Conservation (phyloP, 1,140 invertebrate genomes). For the Drosophila kurseongensis region DNA sequence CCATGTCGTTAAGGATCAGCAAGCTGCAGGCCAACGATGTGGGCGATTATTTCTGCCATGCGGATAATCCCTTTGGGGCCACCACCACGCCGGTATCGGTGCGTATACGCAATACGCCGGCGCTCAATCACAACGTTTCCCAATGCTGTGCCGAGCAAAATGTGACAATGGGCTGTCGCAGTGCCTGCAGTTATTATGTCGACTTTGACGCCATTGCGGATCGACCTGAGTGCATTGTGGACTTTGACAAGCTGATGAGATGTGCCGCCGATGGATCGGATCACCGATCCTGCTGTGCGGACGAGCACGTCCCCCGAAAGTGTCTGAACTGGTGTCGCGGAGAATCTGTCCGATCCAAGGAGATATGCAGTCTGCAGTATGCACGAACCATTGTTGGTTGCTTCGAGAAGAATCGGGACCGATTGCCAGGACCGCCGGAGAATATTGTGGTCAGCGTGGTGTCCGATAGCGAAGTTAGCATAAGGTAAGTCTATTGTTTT, state of each 20-base stretch:
- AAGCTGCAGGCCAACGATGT: conserved; percentile 89
- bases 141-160: conserved; percentile 91
- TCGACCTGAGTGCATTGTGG: conserved; percentile 90
- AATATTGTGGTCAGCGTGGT: conserved; percentile 88
- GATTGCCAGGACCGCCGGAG: conserved; percentile 91
- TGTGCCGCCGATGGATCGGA: conserved; percentile 92
- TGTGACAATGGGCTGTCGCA: conserved; percentile 89
- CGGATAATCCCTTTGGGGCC: conserved; percentile 91
- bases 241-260: conserved; percentile 94
- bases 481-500: conserved; percentile 62
- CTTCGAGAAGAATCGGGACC: conserved; percentile 91
- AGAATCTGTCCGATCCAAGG: conserved; percentile 87
- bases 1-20: conserved; percentile 90
- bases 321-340: conserved; percentile 91
- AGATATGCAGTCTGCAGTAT: conserved; percentile 89
- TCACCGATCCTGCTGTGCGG: conserved; percentile 91
- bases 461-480: conserved; percentile 77
- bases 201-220: conserved; percentile 92
- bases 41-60: conserved; percentile 92
- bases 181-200: conserved; percentile 92
- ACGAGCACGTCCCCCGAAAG: conserved; percentile 89
- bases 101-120: conserved; percentile 87
- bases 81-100: conserved; percentile 89
- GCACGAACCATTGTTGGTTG: conserved; percentile 91
- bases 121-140: conserved; percentile 88